Base-by-base conservation (phyloP, 2,113 vertebrate species). In the Dermatemys mawii region DNA sequence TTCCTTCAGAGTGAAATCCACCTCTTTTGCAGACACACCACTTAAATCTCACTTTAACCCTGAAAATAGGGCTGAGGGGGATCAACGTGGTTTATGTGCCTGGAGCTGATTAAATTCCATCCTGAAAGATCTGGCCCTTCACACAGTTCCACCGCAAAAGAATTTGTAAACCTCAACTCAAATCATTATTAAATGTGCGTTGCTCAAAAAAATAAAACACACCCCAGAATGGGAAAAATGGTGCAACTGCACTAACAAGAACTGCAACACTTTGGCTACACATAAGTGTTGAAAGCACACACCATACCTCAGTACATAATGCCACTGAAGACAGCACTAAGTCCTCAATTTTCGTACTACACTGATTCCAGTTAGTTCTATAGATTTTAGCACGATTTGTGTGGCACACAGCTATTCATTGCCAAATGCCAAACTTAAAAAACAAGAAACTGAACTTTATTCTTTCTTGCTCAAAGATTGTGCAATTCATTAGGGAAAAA, bases 381-480 rank as follows among this genome's bases (percentile, higher is more conserved):
- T 27, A 54, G 57, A 50, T 53, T 89, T 57, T n/a, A 44, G 2
- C 44, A 29, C 35, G 21, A 75, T 46, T 80, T 24, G 19, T 53
- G 67, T 12, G 81, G 81, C n/a, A 55, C 1, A 44, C 4, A n/a
- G 10, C 11, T 5, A 67, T 26, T 53, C 49, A 3, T 8, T 55
- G 11, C 14, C 93, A 92, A 93, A 87, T 14, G 14, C 75, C 84
- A 86, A 35, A 60, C 50, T 82, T 50, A 78, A 76, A 49, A n/a
- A 3, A 4, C 6, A 49, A 86, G 41, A 83, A 41, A 60, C 26
- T 35, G 7, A 93, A 78, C 81, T 91, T 81, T 14, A 32, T 41
- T 63, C 76, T 51, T 35, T 9, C 57, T 44, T 48, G 38, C 75
- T 11, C 50, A 49, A 90, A 84, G 4, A 76, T 29, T 32, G 0